These are phyloP conservation scores for Sternotherus odoratus DNA, from an alignment of 2,797 vertebrate species.

Conservation along the genomic window DNA sequence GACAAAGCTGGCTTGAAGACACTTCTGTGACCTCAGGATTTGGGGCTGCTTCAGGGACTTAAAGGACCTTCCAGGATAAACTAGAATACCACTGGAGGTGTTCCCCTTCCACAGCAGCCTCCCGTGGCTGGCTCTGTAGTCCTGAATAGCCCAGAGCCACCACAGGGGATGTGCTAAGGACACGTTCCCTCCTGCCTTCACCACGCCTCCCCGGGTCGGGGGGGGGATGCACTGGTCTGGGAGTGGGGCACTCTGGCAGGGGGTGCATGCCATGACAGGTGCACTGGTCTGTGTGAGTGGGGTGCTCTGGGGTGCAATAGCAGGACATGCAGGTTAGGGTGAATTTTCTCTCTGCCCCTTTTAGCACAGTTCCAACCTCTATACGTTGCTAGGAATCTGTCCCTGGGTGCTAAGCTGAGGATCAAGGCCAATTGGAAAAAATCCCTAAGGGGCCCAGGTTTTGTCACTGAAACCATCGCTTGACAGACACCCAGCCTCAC, in stretches of 20 bases:
- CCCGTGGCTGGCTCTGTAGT: neutral
- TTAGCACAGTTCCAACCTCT: neutral
- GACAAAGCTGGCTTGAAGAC: neutral
- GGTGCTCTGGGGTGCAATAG: no score
- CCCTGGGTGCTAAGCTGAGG: neutral
- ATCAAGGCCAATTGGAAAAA: neutral
- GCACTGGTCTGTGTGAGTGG: no score
- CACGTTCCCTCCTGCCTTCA: neutral
- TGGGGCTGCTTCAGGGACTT: neutral
- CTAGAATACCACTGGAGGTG: neutral
- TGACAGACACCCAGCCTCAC: neutral
- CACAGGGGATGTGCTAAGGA: neutral
- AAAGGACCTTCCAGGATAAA: neutral
- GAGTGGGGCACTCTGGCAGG: no score
- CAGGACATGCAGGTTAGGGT: neutral
- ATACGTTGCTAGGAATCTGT: neutral
- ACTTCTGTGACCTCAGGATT: neutral
- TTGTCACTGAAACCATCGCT: neutral
- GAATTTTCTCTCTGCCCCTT: neutral
- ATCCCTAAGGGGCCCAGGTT: neutral
- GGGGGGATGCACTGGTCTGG: no score
- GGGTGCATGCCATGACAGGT: no score
- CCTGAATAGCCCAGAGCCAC: neutral
- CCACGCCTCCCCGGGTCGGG: neutral
- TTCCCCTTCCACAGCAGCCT: neutral